phyloP scores from a whole-genome alignment of 2,797 vertebrate genomes.

The Triplophysa yarkandensis region DNA sequence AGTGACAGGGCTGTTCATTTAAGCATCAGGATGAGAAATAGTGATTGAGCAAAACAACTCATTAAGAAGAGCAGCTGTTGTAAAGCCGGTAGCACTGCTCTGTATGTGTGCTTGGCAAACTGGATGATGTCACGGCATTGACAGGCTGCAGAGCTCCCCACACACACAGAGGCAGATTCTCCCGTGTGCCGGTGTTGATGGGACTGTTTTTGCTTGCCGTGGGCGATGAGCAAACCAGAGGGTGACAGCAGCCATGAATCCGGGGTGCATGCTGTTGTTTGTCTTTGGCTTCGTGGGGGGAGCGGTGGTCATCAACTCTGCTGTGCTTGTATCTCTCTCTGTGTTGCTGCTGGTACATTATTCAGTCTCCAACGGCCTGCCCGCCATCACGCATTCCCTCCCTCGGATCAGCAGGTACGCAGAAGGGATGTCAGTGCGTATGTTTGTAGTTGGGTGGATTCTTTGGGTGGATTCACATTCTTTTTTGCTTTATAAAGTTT shows the following conservation, averaged over 20 bases:
- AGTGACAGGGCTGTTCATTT: slow-evolving; percentile 10
- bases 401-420: slow-evolving; percentile 91
- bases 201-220: slow-evolving; percentile 69
- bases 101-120: slow-evolving; percentile 37
- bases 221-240: slow-evolving; percentile 77
- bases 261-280: slow-evolving; percentile 98
- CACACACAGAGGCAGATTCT: slow-evolving; percentile 14
- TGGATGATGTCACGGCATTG: slow-evolving; percentile 80
- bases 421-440: background rate
- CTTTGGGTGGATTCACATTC: background rate
- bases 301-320: slow-evolving; percentile 99
- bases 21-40: slow-evolving; percentile 34
- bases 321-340: slow-evolving; percentile 94
- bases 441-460: background rate
- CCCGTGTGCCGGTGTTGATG: slow-evolving; percentile 70
- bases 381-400: slow-evolving; percentile 87
- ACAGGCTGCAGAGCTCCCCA: slow-evolving; percentile 73
- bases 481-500: background rate
- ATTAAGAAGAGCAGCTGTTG: slow-evolving; percentile 45
- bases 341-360: slow-evolving; percentile 98
- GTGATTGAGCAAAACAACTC: background rate
- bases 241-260: slow-evolving; percentile 93
- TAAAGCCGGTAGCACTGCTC: slow-evolving; percentile 25
- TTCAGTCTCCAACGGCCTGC: slow-evolving; percentile 92
- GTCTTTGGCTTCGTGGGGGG: slow-evolving; percentile 99